Evolutionary conservation across 23 tunicate genomes (phyloP).

Genomic region (Pegea sp.): DNA sequence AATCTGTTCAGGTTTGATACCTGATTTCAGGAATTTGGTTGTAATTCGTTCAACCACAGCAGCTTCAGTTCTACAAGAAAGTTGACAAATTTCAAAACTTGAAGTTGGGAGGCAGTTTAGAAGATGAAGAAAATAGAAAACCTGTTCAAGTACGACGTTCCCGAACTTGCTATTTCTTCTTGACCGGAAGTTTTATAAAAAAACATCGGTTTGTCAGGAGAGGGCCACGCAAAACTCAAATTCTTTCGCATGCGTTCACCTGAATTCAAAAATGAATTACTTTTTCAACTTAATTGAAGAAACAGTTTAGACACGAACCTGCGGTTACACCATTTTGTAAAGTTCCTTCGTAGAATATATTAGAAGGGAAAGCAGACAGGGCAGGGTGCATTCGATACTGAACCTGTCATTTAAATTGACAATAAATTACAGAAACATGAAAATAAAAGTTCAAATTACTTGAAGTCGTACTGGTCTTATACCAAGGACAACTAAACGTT

Average conservation of each 20-base stretch:
- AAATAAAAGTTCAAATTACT: conserved; percentile 8
- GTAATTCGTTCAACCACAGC: conserved; percentile 96
- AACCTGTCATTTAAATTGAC: conserved; percentile 30
- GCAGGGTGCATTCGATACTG: conserved; percentile 99
- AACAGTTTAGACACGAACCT: conserved; percentile 9
- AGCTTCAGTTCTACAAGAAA: conserved; percentile 56
- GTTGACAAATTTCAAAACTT: background rate
- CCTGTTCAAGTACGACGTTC: conserved; percentile 95
- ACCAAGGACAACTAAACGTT: conserved; percentile 79
- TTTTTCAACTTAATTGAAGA: background rate
- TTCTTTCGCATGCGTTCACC: conserved; percentile 91
- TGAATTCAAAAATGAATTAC: conserved; percentile 1
- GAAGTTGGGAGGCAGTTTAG: background rate
- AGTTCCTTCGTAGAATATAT: conserved; percentile 91
- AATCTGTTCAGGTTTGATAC: conserved; percentile 94
- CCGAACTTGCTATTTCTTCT: conserved; percentile 94
- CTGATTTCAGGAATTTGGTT: conserved; percentile 78
- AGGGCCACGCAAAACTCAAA: conserved; percentile 78
- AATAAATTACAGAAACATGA: background rate
- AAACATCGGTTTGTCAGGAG: conserved; percentile 99
- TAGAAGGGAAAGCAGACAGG: conserved; percentile 91
- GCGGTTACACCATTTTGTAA: conserved; percentile 96
- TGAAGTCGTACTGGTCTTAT: conserved; percentile 92
- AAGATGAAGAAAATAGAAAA: background rate
- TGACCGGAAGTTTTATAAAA: conserved; percentile 92